phyloP scores from a whole-genome alignment of 2,113 vertebrate genomes.

The Dolichallabes microphthalmus region DNA sequence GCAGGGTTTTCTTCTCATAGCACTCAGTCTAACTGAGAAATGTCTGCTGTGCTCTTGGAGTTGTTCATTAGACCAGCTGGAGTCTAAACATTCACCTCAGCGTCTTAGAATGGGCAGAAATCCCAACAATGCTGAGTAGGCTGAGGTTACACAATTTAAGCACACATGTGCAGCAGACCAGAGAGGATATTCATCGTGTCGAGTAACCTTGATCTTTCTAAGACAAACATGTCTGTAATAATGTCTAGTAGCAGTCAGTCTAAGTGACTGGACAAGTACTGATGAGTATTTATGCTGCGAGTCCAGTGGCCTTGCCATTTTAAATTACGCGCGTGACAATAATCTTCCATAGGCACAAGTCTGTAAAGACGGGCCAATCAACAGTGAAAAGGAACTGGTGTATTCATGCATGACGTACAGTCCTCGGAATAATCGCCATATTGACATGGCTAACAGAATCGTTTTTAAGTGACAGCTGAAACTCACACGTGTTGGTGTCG shows the following conservation, averaged over 20 bases:
- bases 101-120: conserved; percentile 32
- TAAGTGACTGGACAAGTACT: not conserved
- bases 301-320: not conserved
- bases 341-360: not conserved
- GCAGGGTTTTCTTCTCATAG: conserved; percentile 4
- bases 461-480: not conserved
- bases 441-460: not conserved
- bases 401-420: not conserved
- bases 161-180: conserved; percentile 38
- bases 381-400: not conserved
- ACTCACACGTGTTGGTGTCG: conserved; percentile 21
- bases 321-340: not conserved
- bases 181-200: conserved; percentile 19
- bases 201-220: conserved; percentile 15
- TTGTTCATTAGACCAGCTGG: conserved; percentile 42
- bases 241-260: conserved; percentile 25
- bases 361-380: not conserved
- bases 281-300: not conserved
- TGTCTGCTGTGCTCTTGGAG: conserved; percentile 14
- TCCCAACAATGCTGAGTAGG: conserved; percentile 31
- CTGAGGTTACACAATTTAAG: conserved; percentile 32
- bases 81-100: conserved; percentile 43
- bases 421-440: not conserved
- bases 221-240: conserved; percentile 21
- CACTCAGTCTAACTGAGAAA: conserved; percentile 15